Base-by-base conservation (phyloP, 2,888 invertebrate genomes). In the Odontomyia ornata region DNA sequence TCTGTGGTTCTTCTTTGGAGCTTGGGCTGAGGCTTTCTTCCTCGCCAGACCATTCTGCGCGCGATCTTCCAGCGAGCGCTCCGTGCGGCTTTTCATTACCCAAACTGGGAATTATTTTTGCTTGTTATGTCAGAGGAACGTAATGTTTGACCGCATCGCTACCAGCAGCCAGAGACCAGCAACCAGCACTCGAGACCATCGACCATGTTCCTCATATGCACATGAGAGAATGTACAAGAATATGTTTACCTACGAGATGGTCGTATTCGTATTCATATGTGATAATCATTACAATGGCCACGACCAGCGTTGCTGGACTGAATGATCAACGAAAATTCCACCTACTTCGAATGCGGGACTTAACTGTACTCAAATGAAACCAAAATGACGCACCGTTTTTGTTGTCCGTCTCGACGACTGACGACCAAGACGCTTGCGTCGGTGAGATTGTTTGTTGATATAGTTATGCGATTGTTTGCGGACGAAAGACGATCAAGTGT, bases 291-390 rank as follows among this genome's bases (percentile, higher is more conserved):
- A 72, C 56, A 72, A 72, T 72, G 72, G 57, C 28, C n/a, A 23
- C 72, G 56, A 57, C 52, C 73, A 60, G 60, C 57, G n/a, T 21
- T 72, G 56, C 25, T 13, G 28, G 52, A 28, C 56, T 52, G 71
- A n/a, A 23, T 47, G 73, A 73, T 75, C 75, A 64, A 60, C 60
- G 30, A 30, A 64, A 64, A 64, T 75, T 75, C 75, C 75, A 75
- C 75, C 75, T 75, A 75, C 75, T 75, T 75, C 62, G 46, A 75
- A 75, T 75, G 47, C 64, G 75, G 52, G 65, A 75, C 75, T 75
- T 73, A 75, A 75, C 75, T 75, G 75, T 75, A 75, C 75, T 64
- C 64, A 60, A 75, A 75, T 52, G 75, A 75, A 75, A 75, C 62
- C 75, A 75, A 75, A 75, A 75, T 75, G 75, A 75, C 75, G 65